Evolutionary conservation across 2,113 vertebrate species (phyloP), one percentile per base, ranked within the genome.

Genomic region (Carettochelys insculpta): DNA sequence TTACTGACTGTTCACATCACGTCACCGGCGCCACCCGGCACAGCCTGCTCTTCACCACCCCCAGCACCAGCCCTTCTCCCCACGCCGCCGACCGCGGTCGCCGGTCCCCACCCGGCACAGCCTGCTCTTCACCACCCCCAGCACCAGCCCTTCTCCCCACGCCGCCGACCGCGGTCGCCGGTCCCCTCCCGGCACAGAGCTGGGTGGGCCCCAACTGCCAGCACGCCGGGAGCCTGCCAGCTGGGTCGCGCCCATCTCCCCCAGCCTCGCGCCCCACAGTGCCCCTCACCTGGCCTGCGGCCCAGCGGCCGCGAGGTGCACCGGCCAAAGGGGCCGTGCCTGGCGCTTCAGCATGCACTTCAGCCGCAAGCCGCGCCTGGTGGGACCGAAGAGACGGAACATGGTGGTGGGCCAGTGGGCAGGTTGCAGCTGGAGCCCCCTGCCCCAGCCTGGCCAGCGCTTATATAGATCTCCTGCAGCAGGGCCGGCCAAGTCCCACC

Each of bases 371-470:
- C 92, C 96, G 45, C 76, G 51, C 0, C 56, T 94, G 0, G 92
- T 88, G 0, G 96, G 95, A 68, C 95, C 48, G 3, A 98, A 50
- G 51, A 97, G 94, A 27, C 97, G 97, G 91, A 97, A 90, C 98
- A 98, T 98, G 78, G 78, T 96, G 5, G 1, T n/a, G 12, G 29
- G 50, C 48, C 27, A 9, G 43, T 9, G 1, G 53, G 80, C 79
- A 50, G 34, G 84, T 9, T 31, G 34, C 34, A 2, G 51, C 3
- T 11, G 89, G 84, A 1, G 84, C 41, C 71, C 77, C 82, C 19
- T 0, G 38, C 48, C 0, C 0, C 4, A 9, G 58, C 14, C 38
- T 20, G 16, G 3, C 41, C 22, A 20, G 45, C 85, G 90, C 95
- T 97, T 97, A 95, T 97, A 97, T 97, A 96, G 78, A 84, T 77